phyloP scores from a whole-genome alignment of 2,888 invertebrate species.

The Lapara coniferarum region DNA sequence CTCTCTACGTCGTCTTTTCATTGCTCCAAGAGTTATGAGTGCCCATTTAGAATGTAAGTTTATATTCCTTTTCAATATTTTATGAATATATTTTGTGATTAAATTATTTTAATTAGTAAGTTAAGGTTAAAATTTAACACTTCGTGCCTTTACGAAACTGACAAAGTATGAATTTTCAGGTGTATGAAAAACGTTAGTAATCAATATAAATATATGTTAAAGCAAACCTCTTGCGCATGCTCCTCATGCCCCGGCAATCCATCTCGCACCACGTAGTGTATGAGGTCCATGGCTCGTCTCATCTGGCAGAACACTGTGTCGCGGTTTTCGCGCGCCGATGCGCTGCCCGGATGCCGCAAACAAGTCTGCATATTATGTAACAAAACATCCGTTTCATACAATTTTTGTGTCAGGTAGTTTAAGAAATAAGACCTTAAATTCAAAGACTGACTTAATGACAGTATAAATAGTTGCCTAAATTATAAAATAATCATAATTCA shows the following conservation, averaged over 20 bases:
- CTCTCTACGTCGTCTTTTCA: not conserved
- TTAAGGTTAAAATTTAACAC: not conserved
- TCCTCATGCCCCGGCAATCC: slow-evolving; percentile 89
- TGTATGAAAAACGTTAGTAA: no score
- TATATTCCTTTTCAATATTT: not conserved
- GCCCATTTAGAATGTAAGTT: not conserved
- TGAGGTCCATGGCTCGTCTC: slow-evolving; percentile 97
- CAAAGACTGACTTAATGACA: no score
- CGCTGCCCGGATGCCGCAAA: slow-evolving; percentile 96
- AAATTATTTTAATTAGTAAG: not conserved
- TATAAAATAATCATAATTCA: no score
- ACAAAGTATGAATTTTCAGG: no score
- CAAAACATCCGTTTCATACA: slow-evolving; percentile 32
- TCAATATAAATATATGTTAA: slow-evolving; percentile 15
- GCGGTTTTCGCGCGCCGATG: slow-evolving; percentile 95
- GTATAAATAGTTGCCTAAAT: no score
- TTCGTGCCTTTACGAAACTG: not conserved
- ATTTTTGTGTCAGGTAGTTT: slow-evolving; percentile 27
- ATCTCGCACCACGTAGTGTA: slow-evolving; percentile 98
- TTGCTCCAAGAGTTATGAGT: not conserved
- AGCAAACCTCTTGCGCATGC: slow-evolving; percentile 74
- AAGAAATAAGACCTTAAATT: no score
- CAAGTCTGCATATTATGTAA: slow-evolving; percentile 86
- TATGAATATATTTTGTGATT: not conserved
- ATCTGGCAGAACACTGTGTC: slow-evolving; percentile 99